A percentile compares a stretch with the other conserved stretches of the same genome.
Conservation (phyloP, 2,113 vertebrate genomes). For the Archilochus colubris region DNA sequence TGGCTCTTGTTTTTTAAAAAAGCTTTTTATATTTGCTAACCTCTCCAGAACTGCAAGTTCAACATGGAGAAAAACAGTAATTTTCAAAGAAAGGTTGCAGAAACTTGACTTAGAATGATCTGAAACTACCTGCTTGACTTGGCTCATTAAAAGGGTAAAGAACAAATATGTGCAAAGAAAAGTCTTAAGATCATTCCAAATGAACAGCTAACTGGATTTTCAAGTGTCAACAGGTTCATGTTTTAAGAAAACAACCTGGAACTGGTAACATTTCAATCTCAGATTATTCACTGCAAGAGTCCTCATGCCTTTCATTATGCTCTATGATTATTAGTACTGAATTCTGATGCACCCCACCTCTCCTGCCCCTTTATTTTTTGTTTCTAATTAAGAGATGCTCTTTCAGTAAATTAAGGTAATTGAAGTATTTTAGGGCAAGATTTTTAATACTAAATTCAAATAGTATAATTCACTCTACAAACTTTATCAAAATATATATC, state of each 20-base stretch:
- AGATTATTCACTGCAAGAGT: not conserved
- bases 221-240: not conserved
- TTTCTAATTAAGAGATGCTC: not conserved
- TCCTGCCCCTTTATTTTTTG: not conserved
- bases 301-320: not conserved
- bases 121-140: not conserved
- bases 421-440: not conserved
- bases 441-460: not conserved
- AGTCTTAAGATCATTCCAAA: not conserved
- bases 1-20: not conserved
- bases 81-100: not conserved
- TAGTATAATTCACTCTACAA: not conserved
- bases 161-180: not conserved
- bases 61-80: not conserved
- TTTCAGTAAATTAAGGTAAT: not conserved
- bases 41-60: not conserved
- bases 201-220: not conserved
- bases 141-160: not conserved
- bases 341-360: not conserved
- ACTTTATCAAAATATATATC: not conserved
- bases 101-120: not conserved
- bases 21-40: not conserved
- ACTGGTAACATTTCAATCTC: not conserved
- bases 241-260: not conserved
- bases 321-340: not conserved